Evolutionary conservation across 2,888 invertebrate genomes (phyloP).

Genomic region (Drosophila merina): DNA sequence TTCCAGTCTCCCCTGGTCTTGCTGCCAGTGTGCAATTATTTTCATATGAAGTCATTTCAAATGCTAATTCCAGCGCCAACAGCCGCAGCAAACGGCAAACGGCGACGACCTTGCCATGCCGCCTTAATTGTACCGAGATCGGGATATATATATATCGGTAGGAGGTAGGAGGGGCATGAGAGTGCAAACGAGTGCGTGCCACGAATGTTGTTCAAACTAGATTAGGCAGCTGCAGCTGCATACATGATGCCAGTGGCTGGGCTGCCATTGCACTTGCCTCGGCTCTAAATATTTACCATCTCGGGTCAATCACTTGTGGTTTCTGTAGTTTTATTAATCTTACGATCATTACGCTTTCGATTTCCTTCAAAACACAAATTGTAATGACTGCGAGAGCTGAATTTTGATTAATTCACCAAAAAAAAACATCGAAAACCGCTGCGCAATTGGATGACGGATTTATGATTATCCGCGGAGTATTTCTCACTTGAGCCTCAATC

Average conservation of each 20-base stretch:
- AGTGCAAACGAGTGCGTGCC: conserved; percentile 56
- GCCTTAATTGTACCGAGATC: conserved; percentile 54
- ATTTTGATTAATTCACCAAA: neutral
- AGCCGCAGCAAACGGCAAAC: conserved; percentile 24
- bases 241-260: neutral
- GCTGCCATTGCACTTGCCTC: conserved; percentile 28
- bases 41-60: conserved; percentile 66
- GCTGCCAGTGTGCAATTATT: conserved; percentile 53
- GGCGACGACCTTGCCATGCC: conserved; percentile 61
- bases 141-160: neutral
- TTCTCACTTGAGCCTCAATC: conserved; percentile 24
- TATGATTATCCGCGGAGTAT: conserved; percentile 20
- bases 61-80: conserved; percentile 53
- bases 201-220: conserved; percentile 59
- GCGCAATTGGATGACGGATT: conserved; percentile 19
- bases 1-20: neutral
- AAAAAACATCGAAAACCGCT: conserved; percentile 1
- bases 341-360: neutral
- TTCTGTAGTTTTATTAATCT: neutral
- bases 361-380: conserved; percentile 5
- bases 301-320: conserved; percentile 17
- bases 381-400: conserved; percentile 14
- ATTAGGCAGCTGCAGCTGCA: conserved; percentile 38
- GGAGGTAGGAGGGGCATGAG: neutral
- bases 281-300: conserved; percentile 7